These are phyloP conservation scores for Axinella damicornis DNA, from an alignment of 37 sponge, comb jelly and placozoan species.

Conservation along the genomic window DNA sequence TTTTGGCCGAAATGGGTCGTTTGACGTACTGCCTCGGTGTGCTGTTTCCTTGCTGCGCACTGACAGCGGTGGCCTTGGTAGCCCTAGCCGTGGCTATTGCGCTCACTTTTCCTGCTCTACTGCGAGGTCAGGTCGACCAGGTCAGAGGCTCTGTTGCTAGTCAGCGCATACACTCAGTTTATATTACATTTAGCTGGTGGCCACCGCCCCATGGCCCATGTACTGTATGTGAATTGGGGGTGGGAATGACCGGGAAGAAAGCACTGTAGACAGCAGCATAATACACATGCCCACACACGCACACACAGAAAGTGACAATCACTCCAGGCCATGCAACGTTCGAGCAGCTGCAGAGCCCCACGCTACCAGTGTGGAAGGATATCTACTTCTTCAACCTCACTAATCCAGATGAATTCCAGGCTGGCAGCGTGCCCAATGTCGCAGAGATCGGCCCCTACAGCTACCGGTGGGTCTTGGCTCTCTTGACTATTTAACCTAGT, in stretches of 20 bases:
- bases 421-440: constrained; percentile 37
- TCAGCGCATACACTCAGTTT: too few species aligned
- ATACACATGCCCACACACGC: too few species aligned
- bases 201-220: too few species aligned
- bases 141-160: too few species aligned
- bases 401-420: constrained; percentile 67
- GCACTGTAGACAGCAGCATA: too few species aligned
- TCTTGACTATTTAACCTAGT: too few species aligned
- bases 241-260: too few species aligned
- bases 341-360: constrained; percentile 76
- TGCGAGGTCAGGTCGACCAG: constrained; percentile 15
- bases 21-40: not conserved
- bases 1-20: too few species aligned
- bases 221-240: too few species aligned
- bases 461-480: constrained; percentile 56
- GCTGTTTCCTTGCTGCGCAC: constrained; percentile 19
- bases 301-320: constrained; percentile 61
- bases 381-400: constrained; percentile 92
- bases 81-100: not conserved
- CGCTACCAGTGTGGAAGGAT: constrained; percentile 75
- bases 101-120: constrained; percentile 4
- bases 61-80: not conserved
- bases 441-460: constrained; percentile 83
- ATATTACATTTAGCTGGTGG: too few species aligned
- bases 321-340: constrained; percentile 67